Evolutionary conservation across 2,888 invertebrate species (phyloP), one percentile per base, ranked within the genome.

Genomic region (Thecocarcelia acutangulata): DNA sequence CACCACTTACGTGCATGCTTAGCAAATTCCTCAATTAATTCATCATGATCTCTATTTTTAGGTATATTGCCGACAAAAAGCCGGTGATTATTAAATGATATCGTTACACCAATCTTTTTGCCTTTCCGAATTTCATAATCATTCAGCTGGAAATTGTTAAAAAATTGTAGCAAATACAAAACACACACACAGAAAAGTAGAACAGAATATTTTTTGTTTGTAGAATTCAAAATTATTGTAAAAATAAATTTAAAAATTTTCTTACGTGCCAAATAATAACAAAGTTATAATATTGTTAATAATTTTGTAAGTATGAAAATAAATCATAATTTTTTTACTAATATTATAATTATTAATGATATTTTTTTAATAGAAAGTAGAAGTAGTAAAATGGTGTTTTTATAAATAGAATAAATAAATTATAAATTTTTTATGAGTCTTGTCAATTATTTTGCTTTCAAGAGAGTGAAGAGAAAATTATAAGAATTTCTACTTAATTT

Each of bases 31-130:
- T 98, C 97, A 94, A 96, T 95, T 94, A 98, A 97, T 95, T 98
- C 97, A 93, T 97, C 97, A 94, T 96, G 97, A 95, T 97, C 97
- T 95, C 97, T 97, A 95, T 97, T 97, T 96, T 98, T 98, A 94
- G 98, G 98, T 95, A 98, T 98, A 97, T 98, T 98, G 93, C 98
- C 98, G 94, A 98, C 97, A 97, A 98, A 98, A 94, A 98, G 96
- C 94, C 98, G 97, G 94, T 97, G 97, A 96, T 98, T 98, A 95
- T 98, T 98, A 96, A 97, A 97, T 94, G 98, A 98, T 94, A 98
- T 96, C 94, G 97, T 98, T 93, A 98, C 97, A 94, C 98, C 98
- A 95, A 98, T 96, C 95, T 96, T 97, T 96, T 98, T 98, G 94
- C 97, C 97, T 94, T 97, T 97, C 95, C 97, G 96, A 95, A 98